Percentiles rank a stretch among this genome's conserved stretches.
Conservation (phyloP, 2,797 vertebrate genomes). For the Adelosebastes latens region DNA sequence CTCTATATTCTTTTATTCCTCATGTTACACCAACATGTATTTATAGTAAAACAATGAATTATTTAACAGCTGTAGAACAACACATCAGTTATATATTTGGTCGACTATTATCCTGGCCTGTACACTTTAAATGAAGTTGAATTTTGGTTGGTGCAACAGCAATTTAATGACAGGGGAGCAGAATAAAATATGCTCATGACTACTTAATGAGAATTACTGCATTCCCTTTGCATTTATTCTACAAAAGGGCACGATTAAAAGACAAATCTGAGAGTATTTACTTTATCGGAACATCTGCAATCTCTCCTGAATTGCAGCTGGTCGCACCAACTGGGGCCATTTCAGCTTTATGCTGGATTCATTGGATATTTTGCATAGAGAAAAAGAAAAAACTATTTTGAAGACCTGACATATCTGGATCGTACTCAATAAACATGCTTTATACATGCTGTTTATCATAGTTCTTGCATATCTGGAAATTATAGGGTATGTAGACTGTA, state of each 20-base stretch:
- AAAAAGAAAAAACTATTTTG: neutral
- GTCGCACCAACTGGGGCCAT: neutral
- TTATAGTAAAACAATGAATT: slow-evolving; percentile 28
- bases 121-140: slow-evolving; percentile 6
- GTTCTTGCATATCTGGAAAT: slow-evolving; percentile 10
- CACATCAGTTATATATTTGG: neutral
- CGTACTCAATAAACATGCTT: slow-evolving; percentile 24
- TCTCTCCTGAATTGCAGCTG: neutral
- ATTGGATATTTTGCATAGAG: neutral
- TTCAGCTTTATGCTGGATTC: slow-evolving; percentile 5
- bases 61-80: slow-evolving; percentile 32
- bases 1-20: neutral
- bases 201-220: neutral
- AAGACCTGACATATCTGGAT: neutral
- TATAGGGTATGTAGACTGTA: neutral
- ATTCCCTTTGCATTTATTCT: neutral
- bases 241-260: neutral
- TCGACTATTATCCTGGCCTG: slow-evolving; percentile 11
- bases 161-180: slow-evolving; percentile 2
- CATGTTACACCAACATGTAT: slow-evolving; percentile 1
- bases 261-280: neutral
- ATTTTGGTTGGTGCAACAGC: slow-evolving; percentile 4
- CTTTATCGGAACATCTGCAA: neutral
- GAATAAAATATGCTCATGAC: slow-evolving; percentile 3
- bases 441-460: slow-evolving; percentile 2